phyloP scores from a whole-genome alignment of 30 jellyfish, hydroid and myxozoan species.

The Cassiopea andromeda region DNA sequence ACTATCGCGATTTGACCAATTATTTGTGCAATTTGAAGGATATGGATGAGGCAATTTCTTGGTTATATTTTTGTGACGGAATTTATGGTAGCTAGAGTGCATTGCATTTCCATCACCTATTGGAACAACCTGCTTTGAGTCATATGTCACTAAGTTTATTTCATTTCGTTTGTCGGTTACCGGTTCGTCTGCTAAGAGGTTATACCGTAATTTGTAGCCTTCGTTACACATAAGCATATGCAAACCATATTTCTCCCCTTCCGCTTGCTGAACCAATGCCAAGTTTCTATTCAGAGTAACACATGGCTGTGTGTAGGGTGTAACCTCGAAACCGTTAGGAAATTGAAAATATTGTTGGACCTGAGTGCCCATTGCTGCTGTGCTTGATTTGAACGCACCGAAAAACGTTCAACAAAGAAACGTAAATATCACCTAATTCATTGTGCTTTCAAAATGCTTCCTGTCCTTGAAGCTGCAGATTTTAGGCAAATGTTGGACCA shows the following conservation, averaged over 20 bases:
- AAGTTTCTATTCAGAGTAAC: too few relatives aligned
- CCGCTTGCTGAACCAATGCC: slow-evolving; percentile 10
- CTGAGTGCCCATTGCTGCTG: too few relatives aligned
- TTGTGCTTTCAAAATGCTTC: too few relatives aligned
- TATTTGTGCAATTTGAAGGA: background rate
- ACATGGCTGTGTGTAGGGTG: too few relatives aligned
- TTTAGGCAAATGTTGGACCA: slow-evolving; percentile 37
- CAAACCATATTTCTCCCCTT: slow-evolving; percentile 15
- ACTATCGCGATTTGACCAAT: background rate
- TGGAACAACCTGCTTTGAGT: background rate
- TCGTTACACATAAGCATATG: slow-evolving; percentile 35
- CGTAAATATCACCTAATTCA: too few relatives aligned
- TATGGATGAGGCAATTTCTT: slow-evolving; percentile 18
- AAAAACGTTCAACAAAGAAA: too few relatives aligned
- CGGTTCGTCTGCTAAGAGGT: background rate
- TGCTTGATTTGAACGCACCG: too few relatives aligned
- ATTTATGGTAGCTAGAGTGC: slow-evolving; percentile 22
- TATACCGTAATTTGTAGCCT: background rate
- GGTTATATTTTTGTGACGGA: background rate
- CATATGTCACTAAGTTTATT: background rate
- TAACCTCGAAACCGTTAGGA: too few relatives aligned
- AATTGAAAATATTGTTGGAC: too few relatives aligned
- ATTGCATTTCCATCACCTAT: background rate
- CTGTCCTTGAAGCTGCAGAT: too few relatives aligned
- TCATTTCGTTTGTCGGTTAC: slow-evolving; percentile 2